phyloP scores from a whole-genome alignment of 2,113 vertebrate species.

The Dendropsophus ebraccatus region DNA sequence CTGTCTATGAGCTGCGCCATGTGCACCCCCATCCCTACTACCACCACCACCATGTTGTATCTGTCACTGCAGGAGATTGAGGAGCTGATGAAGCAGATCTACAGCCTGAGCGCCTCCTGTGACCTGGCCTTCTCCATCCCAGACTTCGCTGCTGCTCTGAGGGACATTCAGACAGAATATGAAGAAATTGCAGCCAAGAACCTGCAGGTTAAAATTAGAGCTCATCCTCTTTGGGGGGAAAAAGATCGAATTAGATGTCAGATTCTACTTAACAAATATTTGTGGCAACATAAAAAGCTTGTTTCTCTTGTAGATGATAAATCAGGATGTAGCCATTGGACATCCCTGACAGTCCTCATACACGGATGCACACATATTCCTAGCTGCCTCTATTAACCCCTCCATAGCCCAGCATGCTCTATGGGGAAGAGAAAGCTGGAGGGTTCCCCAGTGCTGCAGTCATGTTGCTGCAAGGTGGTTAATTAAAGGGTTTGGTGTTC shows the following conservation, averaged over 20 bases:
- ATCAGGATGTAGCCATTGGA: constrained; percentile 56
- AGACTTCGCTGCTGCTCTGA: constrained; percentile 78
- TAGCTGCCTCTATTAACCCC: constrained; percentile 27
- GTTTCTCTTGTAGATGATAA: constrained; percentile 60
- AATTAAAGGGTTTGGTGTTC: constrained; percentile 47
- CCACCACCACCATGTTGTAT: constrained; percentile 37
- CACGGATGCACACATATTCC: constrained; percentile 25
- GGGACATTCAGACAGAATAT: constrained; percentile 80
- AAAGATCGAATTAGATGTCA: constrained; percentile 70
- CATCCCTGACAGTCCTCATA: constrained; percentile 50
- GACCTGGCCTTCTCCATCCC: constrained; percentile 68
- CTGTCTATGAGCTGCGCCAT: not conserved
- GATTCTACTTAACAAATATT: constrained; percentile 61
- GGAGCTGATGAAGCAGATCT: constrained; percentile 78
- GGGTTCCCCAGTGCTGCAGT: not conserved
- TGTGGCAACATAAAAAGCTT: constrained; percentile 43
- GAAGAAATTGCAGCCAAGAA: constrained; percentile 81
- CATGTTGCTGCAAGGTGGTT: constrained; percentile 41
- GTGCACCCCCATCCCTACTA: constrained; percentile 18
- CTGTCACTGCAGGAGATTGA: constrained; percentile 75
- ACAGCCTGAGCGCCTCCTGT: constrained; percentile 66
- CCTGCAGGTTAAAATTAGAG: constrained; percentile 82
- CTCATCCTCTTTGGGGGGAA: constrained; percentile 62
- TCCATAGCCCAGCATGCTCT: not conserved
- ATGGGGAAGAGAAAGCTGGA: not conserved